Evolutionary conservation across 1,140 invertebrate genomes (phyloP), one percentile per base, ranked within the genome.

Genomic region (Linepithema humile): DNA sequence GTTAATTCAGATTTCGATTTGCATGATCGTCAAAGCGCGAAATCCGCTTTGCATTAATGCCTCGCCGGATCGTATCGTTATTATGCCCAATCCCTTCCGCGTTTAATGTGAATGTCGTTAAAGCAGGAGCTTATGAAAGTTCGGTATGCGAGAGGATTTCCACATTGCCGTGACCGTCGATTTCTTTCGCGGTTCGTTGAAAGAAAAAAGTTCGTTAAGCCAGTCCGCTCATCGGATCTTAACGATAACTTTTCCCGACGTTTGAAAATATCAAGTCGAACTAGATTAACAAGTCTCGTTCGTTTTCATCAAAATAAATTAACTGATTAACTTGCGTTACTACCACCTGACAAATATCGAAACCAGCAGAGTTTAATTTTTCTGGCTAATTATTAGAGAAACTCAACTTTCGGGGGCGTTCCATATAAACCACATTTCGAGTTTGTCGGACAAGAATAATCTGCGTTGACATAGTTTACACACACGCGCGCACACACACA

Each of bases 41-140:
- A 38, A 64, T 64, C 60, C 35, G n/a, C 60, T 64, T 64, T 23
- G 15, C 57, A 9, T 15, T 32, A 38, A 32, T 32, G 2, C 10
- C 20, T 29, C 10, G 50, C 26, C n/a, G 38, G 35, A 48, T 0
- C 43, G 4, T 12, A 3, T 64, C 23, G 3, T 77, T 60, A 53
- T 86, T 57, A 69, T 23, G 12, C 40, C 10, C 3, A 35, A 48
- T 17, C 7, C 5, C 3, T 20, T 67, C 17, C 35, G 10, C 35
- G n/a, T 53, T 69, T 38, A 12, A 88, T 78, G 50, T 38, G 78
- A 86, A 75, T 53, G 43, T 26, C 20, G 3, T n/a, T n/a, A n/a
- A 17, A 15, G 43, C 4, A 10, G 40, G 4, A 40, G 32, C 64
- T 86, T 83, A 72, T 77, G 78, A 83, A 86, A 77, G 73, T 78